Conservation (phyloP, 2,888 invertebrate species). For the Nomada ruficornis region DNA sequence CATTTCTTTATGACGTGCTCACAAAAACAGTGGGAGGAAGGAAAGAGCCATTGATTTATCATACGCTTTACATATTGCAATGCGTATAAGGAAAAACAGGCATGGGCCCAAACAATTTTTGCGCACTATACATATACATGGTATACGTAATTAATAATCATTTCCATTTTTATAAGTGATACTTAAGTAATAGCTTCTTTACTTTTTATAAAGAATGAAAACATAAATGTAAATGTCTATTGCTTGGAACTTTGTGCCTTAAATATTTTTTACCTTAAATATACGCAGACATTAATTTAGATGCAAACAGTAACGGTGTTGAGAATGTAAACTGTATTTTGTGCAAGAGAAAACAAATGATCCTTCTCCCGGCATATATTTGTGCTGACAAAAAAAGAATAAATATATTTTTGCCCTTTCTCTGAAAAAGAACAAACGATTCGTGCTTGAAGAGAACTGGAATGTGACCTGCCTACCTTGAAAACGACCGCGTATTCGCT, state of each 20-base stretch:
- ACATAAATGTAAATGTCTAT: too few species aligned
- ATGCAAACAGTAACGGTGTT: neutral
- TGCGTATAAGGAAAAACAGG: too few species aligned
- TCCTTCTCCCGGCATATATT: neutral
- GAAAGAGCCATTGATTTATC: too few species aligned
- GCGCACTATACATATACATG: neutral
- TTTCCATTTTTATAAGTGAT: neutral
- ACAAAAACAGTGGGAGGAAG: too few species aligned
- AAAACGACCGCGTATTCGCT: slow-evolving; percentile 30
- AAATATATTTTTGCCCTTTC: slow-evolving; percentile 8
- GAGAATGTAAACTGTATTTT: neutral
- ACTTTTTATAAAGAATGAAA: too few species aligned
- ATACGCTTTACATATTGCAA: too few species aligned
- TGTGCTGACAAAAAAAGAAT: slow-evolving; percentile 5
- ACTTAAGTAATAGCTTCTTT: neutral
- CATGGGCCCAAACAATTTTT: too few species aligned
- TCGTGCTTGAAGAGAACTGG: slow-evolving; percentile 26
- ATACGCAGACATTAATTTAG: neutral
- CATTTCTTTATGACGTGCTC: too few species aligned
- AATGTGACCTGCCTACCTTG: slow-evolving; percentile 48
- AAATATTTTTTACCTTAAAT: neutral
- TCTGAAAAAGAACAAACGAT: slow-evolving; percentile 25
- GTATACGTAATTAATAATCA: neutral
- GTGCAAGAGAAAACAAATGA: neutral
- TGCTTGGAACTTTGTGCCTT: neutral